These are phyloP conservation scores for Lepidurus apus DNA, from an alignment of 1,140 invertebrate species.

Conservation along the genomic window DNA sequence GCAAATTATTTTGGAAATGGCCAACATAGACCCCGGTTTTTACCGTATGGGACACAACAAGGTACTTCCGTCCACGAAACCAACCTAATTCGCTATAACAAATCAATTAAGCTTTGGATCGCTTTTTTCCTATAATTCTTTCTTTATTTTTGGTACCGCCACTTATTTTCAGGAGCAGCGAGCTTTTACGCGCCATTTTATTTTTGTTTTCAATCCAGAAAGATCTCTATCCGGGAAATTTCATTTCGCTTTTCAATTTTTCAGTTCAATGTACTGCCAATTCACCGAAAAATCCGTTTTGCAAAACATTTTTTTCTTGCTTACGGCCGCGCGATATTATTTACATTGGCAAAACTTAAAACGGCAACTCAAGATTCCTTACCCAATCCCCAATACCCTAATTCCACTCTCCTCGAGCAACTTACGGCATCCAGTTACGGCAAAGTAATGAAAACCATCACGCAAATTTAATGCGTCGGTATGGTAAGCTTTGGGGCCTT, in stretches of 20 bases:
- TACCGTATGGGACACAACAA: constrained; percentile 94
- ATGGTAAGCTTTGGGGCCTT: constrained; percentile 49
- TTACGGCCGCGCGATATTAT: not conserved
- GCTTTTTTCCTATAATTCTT: constrained; percentile 20
- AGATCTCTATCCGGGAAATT: not conserved
- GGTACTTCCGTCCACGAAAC: constrained; percentile 53
- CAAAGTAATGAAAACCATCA: constrained; percentile 2
- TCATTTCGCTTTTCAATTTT: not conserved
- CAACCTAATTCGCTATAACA: constrained; percentile 23
- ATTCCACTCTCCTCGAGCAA: not conserved
- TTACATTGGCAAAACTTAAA: not conserved
- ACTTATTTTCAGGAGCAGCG: not conserved
- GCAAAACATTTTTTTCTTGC: too few relatives aligned
- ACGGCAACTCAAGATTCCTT: not conserved
- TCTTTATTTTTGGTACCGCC: constrained; percentile 15
- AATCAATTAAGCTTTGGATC: not conserved
- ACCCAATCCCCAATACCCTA: not conserved
- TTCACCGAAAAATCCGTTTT: not conserved
- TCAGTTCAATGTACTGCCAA: not conserved
- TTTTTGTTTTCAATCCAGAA: too few relatives aligned
- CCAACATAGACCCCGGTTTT: constrained; percentile 78
- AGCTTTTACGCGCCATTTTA: too few relatives aligned
- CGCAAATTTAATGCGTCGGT: constrained; percentile 20
- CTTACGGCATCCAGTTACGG: not conserved
- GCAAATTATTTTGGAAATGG: constrained; percentile 77